Base-by-base conservation (phyloP, 2,888 invertebrate genomes). In the Nemurella pictetii region DNA sequence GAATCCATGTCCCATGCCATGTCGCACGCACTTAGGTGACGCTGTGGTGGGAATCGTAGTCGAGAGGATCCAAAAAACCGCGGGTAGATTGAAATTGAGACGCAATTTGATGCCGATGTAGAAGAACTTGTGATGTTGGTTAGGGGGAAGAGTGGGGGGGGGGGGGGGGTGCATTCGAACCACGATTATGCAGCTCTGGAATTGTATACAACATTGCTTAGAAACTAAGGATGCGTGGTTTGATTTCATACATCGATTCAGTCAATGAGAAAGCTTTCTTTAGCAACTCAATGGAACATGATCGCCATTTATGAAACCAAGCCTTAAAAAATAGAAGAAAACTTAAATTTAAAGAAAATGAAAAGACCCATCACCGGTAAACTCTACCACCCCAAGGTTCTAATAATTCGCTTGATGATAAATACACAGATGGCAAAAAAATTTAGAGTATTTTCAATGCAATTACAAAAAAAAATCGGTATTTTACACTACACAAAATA, bases 291-390 rank as follows among this genome's bases (percentile, higher is more conserved):
- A 32, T 32, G 3, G 9, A 55, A 7, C 55, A 55, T 20, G 9
- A 1, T 55, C 1, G 1, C 55, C 55, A 55, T 55, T 55, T 55
- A 55, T 7, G 12, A 55, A 12, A 55, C 55, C 55, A 55, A 55
- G 20, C 20, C 55, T 55, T 55, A 55, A 55, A 55, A 12, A 55
- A 2, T 55, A 55, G 55, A 80, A 80, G 80, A 35, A 80, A 35
- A 80, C 75, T 75, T 35, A 80, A 35, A 26, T 32, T 20, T 26
- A 25, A 55, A 82, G 82, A 55, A 82, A 82, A 82, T 82, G 82
- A 82, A 82, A 82, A 82, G 82, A 82, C 82, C 82, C 82, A 72
- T 12, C 55, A 82, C 82, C 82, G 55, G 30, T 29, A 30, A 78
- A 26, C 35, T 81, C 35, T 26, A 36, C 80, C 26, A 5, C 29